Base-by-base conservation (phyloP, 23 tunicate species). In the Trididemnum clinides region DNA sequence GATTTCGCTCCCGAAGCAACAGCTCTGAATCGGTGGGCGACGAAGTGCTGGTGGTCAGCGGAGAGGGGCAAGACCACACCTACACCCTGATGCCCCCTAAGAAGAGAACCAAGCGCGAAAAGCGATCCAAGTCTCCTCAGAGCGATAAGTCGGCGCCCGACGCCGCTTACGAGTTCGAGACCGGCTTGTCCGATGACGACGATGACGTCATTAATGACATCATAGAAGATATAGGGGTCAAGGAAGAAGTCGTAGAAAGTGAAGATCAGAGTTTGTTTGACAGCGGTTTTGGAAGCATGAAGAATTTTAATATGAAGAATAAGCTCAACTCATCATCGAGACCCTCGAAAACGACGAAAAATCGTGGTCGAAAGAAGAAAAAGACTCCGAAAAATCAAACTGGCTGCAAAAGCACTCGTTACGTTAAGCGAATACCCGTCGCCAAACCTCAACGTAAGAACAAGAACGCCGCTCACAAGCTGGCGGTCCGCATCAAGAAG, bases 161-260 rank as follows among this genome's bases (percentile, higher is more conserved):
- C 66, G 97, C 97, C 10, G 97, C 97, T 28, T 92, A 92, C 79
- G 97, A 92, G 79, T 92, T 92, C 76, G 97, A 92, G 71, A 92
- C 86, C 25, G 85, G 76, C 27, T 58, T 77, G 33, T 73, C 79
- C 32, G 86, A 39, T 25, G 92, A 82, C 38, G 90, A 49, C 26
- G 86, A 69, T 35, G 91, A 69, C 34, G 36, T 44, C 38, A 58
- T 81, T 2, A 39, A 5, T 28, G 80, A 26, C 51, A 51, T 66
- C 27, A 81, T 18, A 4, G 85, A 80, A 6, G 90, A 86, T 23
- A 64, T n/a, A 34, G 36, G 73, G 38, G 54, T 88, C 25, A 49
- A 33, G 21, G 64, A 49, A 25, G 81, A 88, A 34, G 82, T 34
- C 30, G 83, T 29, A 7, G 88, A 77, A 25, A 80, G 37, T 10